These are phyloP conservation scores for Pyrrhia umbra DNA, from an alignment of 2,888 invertebrate genomes.

Conservation along the genomic window DNA sequence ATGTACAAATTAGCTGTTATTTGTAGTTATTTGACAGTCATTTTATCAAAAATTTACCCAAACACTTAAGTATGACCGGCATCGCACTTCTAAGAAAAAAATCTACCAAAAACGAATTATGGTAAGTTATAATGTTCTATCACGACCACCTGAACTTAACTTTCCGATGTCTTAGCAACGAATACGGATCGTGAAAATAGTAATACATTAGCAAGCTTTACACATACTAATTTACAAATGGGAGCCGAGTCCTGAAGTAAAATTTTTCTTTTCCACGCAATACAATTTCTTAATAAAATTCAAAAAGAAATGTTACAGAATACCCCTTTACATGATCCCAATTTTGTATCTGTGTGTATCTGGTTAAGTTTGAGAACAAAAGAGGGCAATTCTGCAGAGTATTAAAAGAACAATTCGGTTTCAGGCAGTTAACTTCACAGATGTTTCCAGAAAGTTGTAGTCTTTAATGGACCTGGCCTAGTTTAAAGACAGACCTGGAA, in stretches of 20 bases:
- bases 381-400: slow-evolving; percentile 28
- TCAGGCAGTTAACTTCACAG: slow-evolving; percentile 49
- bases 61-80: too few relatives aligned
- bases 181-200: too few relatives aligned
- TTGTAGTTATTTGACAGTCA: too few relatives aligned
- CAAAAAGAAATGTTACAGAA: slow-evolving; percentile 14
- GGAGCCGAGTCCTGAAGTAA: not conserved
- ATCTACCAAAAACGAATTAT: too few relatives aligned
- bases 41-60: too few relatives aligned
- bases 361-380: slow-evolving; percentile 28
- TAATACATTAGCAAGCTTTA: too few relatives aligned
- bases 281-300: not conserved
- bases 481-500: slow-evolving; percentile 43
- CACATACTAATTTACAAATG: too few relatives aligned
- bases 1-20: too few relatives aligned
- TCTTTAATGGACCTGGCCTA: slow-evolving; percentile 46
- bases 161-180: too few relatives aligned
- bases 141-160: too few relatives aligned
- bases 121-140: too few relatives aligned
- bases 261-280: not conserved
- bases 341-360: not conserved
- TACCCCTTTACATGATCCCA: not conserved
- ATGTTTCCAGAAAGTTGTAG: slow-evolving; percentile 53
- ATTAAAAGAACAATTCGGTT: slow-evolving; percentile 51
- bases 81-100: too few relatives aligned